A percentile compares a stretch with the other conserved stretches of the same genome.
Evolutionary conservation across 2,113 vertebrate species (phyloP).

Genomic region (Lampris megalopsis): DNA sequence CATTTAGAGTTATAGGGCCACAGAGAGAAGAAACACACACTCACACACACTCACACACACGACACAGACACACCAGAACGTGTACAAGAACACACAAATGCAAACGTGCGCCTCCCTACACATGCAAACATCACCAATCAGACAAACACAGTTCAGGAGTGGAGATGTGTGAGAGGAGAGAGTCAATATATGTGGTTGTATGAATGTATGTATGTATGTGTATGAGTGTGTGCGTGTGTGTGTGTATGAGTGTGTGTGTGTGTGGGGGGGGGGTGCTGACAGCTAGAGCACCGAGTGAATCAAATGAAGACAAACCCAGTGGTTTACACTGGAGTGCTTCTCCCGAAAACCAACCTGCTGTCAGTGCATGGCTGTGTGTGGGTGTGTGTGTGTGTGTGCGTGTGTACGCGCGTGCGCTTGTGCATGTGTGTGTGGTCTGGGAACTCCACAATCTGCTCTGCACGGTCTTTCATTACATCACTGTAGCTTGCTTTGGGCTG

Average conservation of each 20-base stretch:
- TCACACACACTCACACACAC: no score
- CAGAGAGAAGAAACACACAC: conserved; percentile 39
- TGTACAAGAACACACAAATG: no score
- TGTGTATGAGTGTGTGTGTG: neutral
- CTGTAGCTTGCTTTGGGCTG: conserved; percentile 47
- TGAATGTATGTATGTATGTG: conserved; percentile 1
- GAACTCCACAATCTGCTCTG: conserved; percentile 52
- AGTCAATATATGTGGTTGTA: neutral
- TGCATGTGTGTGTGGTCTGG: conserved; percentile 24
- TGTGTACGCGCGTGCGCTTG: neutral
- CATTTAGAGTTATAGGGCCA: conserved; percentile 56
- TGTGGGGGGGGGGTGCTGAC: conserved; percentile 4
- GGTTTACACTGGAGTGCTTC: conserved; percentile 49
- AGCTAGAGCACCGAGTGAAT: conserved; percentile 38
- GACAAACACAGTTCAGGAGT: no score
- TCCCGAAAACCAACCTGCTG: conserved; percentile 6
- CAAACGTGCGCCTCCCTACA: no score
- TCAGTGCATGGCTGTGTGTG: conserved; percentile 12
- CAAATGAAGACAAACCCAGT: conserved; percentile 44
- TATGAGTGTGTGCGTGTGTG: neutral
- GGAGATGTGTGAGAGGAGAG: neutral
- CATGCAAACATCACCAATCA: no score
- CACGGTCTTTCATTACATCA: conserved; percentile 60
- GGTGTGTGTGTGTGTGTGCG: conserved; percentile 14
- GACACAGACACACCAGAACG: no score